A percentile compares a stretch with the other conserved stretches of the same genome.
These are phyloP conservation scores for Scolopax bukidnonensis DNA, from an alignment of 2,797 vertebrate species.

Conservation along the genomic window DNA sequence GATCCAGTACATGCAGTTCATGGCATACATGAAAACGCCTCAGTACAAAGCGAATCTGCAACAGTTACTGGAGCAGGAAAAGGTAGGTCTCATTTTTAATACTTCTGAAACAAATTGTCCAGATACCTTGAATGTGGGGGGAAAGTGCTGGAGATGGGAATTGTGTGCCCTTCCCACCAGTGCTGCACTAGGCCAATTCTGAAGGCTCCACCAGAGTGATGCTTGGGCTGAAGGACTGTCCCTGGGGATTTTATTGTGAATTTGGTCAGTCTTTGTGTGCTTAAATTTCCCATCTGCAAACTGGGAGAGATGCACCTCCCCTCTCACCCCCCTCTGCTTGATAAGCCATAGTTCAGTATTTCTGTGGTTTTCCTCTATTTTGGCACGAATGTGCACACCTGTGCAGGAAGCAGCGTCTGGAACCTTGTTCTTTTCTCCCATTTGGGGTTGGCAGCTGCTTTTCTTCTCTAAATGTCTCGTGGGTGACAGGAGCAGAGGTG, in stretches of 20 bases:
- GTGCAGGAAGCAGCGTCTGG: not conserved
- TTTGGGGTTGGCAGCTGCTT: not conserved
- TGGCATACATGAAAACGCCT: constrained; percentile 95
- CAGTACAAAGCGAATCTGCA: constrained; percentile 94
- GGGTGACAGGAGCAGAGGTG: not conserved
- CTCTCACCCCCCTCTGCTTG: not conserved
- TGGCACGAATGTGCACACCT: not conserved
- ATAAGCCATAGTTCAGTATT: not conserved
- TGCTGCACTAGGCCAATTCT: not conserved
- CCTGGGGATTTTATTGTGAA: not conserved
- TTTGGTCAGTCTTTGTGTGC: not conserved
- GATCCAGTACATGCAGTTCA: constrained; percentile 97
- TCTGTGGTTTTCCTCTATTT: not conserved
- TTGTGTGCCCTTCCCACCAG: no score
- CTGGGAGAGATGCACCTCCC: not conserved
- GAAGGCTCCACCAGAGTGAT: not conserved
- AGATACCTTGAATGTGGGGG: not conserved
- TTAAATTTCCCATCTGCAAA: not conserved
- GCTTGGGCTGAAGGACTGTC: not conserved
- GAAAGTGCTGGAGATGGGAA: not conserved
- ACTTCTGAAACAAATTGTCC: not conserved
- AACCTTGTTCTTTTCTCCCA: not conserved
- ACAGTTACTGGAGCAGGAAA: constrained; percentile 94
- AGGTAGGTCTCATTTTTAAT: constrained; percentile 77
- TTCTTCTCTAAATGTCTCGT: not conserved